Evolutionary conservation across 1,140 invertebrate species (phyloP).

Genomic region (Caerostris extrusa): DNA sequence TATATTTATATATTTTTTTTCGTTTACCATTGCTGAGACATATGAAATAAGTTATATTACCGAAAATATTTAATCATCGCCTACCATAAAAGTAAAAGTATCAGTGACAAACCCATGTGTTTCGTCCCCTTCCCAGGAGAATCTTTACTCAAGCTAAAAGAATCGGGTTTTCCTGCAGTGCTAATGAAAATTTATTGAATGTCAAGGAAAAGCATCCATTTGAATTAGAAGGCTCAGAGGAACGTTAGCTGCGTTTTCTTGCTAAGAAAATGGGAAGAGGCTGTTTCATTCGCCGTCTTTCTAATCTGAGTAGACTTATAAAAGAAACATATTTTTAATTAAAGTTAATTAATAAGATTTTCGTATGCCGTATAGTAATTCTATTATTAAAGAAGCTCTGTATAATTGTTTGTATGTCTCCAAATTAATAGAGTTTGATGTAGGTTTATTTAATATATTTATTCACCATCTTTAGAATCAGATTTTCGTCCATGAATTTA

Average conservation of each 20-base stretch:
- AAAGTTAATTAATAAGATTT: not conserved
- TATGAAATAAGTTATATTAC: constrained; percentile 19
- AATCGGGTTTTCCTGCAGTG: constrained; percentile 2
- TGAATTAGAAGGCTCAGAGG: constrained; percentile 43
- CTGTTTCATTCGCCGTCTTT: not conserved
- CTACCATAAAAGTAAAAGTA: constrained; percentile 22
- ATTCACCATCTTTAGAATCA: too few relatives aligned
- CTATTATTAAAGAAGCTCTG: too few relatives aligned
- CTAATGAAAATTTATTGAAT: constrained; percentile 68
- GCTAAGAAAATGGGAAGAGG: not conserved
- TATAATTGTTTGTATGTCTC: too few relatives aligned
- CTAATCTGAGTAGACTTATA: not conserved
- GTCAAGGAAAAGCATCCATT: constrained; percentile 48
- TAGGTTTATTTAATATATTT: too few relatives aligned
- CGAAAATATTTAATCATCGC: constrained; percentile 57
- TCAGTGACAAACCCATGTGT: not conserved
- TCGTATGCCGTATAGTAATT: not conserved
- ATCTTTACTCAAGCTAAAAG: constrained; percentile 37
- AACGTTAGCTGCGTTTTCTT: not conserved
- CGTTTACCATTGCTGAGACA: not conserved
- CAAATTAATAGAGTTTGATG: too few relatives aligned
- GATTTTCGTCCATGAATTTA: too few relatives aligned
- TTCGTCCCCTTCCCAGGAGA: not conserved
- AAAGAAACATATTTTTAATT: not conserved
- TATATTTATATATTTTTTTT: not conserved